Base-by-base conservation (phyloP, 1,140 invertebrate genomes). In the Scaptomyza graminum region DNA sequence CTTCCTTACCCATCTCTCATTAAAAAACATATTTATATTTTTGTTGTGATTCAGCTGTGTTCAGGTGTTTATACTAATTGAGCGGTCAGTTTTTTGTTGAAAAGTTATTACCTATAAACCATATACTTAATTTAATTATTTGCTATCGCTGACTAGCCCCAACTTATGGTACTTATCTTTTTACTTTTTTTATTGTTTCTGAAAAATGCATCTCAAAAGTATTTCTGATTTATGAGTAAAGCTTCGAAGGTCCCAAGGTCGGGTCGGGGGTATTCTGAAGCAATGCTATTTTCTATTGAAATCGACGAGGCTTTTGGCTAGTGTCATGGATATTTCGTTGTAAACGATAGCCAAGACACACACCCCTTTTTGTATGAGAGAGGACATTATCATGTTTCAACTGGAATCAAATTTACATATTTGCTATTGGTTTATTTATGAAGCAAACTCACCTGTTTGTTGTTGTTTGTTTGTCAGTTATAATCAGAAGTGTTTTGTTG, bases 81-180 rank as follows among this genome's bases (percentile, higher is more conserved):
- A 51, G 57, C 51, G 57, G 64, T 62, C 70, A 62, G 37, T 54
- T 68, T 68, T 68, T 18, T 44, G 51, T 62, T 73, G 18, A 56
- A 68, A 66, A 13, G 22, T 46, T 71, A 46, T 49, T 44, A 65
- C 57, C 52, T 57, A 31, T 52, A 44, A 44, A 44, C 54, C 31
- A 34, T 34, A 34, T 22, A 31, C 15, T 50, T 60, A 60, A 57
- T 37, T 63, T 11, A 56, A 69, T 74, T 74, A 74, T 74, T 66
- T 25, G 12, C 56, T 52, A 56, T 49, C 7, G 51, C 37, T 34
- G 64, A 34, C 31, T 50, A 56, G 13, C 15, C 56, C 52, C 34
- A 11, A 52, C 65, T n/a, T n/a, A n/a, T 41, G 39, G 12, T 62
- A 52, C 51, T 74, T 74, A 69, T 69, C 34, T 63, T 41, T 46